Percentiles rank a stretch among this genome's conserved stretches.
Evolutionary conservation across 1,140 invertebrate species (phyloP).

Genomic region (Mylabris phalerata): DNA sequence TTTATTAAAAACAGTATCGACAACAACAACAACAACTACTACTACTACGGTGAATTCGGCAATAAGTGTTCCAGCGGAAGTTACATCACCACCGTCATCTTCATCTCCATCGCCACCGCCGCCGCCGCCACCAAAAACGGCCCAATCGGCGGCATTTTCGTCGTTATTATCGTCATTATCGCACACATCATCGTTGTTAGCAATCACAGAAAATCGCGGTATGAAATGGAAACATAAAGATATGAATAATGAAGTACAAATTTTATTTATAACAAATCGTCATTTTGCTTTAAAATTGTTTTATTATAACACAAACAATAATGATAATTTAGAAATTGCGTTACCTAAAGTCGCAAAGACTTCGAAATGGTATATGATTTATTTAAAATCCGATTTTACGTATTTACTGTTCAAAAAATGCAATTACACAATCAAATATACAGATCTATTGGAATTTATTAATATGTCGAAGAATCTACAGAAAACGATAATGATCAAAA

Average conservation of each 20-base stretch:
- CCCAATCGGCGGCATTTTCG: neutral
- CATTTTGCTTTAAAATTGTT: neutral
- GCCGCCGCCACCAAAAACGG: neutral
- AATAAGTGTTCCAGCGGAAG: neutral
- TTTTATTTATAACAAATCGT: conserved; percentile 16
- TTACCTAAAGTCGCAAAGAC: conserved; percentile 21
- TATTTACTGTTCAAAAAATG: conserved; percentile 24
- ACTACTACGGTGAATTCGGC: neutral
- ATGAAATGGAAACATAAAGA: conserved; percentile 18
- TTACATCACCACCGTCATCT: neutral
- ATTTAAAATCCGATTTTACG: conserved; percentile 29
- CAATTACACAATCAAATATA: conserved; percentile 32
- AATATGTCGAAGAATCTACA: conserved; percentile 23
- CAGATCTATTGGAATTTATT: conserved; percentile 22
- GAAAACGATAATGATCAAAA: conserved; percentile 22
- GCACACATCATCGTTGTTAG: too few relatives aligned
- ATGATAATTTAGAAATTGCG: neutral
- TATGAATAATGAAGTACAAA: conserved; percentile 16
- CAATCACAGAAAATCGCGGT: neutral
- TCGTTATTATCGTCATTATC: too few relatives aligned
- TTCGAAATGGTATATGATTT: conserved; percentile 30
- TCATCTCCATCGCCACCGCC: neutral
- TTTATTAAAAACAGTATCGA: neutral
- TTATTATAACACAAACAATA: conserved; percentile 1
- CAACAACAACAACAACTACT: neutral